Base-by-base conservation (phyloP, 2,888 invertebrate species). In the Leptinotarsa juncta region DNA sequence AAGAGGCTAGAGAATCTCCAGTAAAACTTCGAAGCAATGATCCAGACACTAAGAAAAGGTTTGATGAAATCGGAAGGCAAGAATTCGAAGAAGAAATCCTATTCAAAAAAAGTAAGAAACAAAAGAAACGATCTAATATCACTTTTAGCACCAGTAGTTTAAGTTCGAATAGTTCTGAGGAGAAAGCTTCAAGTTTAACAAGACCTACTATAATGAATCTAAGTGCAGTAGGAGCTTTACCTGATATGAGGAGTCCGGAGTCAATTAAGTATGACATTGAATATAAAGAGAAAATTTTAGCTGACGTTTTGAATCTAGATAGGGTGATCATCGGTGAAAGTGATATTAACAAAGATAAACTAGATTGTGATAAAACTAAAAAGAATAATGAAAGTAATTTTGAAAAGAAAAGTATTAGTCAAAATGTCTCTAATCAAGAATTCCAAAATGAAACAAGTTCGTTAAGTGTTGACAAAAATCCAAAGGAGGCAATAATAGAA, bases 1-100 rank as follows among this genome's bases (percentile, higher is more conserved):
- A 95, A 83, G 95, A 95, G 86, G 95, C 95, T 77, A 91, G 92
- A 83, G 95, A 94, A 86, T 93, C 94, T 3, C 91, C 93, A 1
- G 89, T 92, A 14, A 90, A 90, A 3, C 90, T 90, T 81, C 86
- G 91, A 18, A 71, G 23, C 18, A 77, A 78, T 72, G 69, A 72
- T 53, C 26, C 60, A 48, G 75, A 79, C 72, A 74, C 77, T 69
- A 78, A 83, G 76, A 89, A 84, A 79, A 93, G 93, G 76, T 87
- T 93, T 75, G 91, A 92, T 82, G 92, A 93, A 86, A 94, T 95
- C 68, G 91, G 93, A 79, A 91, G 93, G 86, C 91, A 92, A 89
- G 92, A 93, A 77, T 94, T 91, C 78, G 94, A 94, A 79, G 93
- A 92, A 72, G 92, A 93, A 77, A 92, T 93, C 67, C 85, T 93